Evolutionary conservation across 2,113 vertebrate species (phyloP).

Genomic region (Microcebus tavaratra): DNA sequence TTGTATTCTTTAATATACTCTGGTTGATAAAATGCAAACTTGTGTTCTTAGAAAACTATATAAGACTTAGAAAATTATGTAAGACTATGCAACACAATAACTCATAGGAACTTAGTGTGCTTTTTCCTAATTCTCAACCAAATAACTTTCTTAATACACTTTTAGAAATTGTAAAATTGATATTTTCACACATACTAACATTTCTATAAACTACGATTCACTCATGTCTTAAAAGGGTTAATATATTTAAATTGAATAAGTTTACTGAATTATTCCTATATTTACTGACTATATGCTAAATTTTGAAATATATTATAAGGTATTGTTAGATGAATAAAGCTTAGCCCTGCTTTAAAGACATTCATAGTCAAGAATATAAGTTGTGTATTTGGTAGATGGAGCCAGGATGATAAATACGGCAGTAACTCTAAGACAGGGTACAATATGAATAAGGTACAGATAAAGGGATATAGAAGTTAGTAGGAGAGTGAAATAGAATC

Average conservation of each 20-base stretch:
- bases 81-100: neutral
- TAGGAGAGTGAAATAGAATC: neutral
- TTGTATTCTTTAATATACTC: neutral
- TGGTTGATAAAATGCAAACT: neutral
- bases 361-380: neutral
- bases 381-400: neutral
- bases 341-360: neutral
- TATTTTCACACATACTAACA: neutral
- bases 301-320: neutral
- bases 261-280: neutral
- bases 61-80: neutral
- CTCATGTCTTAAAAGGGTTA: neutral
- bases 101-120: neutral
- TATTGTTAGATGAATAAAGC: neutral
- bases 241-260: neutral
- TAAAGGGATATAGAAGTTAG: neutral
- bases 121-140: neutral
- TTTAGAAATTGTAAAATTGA: neutral
- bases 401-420: neutral
- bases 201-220: neutral
- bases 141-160: neutral
- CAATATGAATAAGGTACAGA: neutral
- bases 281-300: neutral
- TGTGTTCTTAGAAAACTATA: neutral
- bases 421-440: neutral